These are phyloP conservation scores for Phrynocephalus guinanensis DNA, from an alignment of 2,797 vertebrate genomes.

Conservation along the genomic window DNA sequence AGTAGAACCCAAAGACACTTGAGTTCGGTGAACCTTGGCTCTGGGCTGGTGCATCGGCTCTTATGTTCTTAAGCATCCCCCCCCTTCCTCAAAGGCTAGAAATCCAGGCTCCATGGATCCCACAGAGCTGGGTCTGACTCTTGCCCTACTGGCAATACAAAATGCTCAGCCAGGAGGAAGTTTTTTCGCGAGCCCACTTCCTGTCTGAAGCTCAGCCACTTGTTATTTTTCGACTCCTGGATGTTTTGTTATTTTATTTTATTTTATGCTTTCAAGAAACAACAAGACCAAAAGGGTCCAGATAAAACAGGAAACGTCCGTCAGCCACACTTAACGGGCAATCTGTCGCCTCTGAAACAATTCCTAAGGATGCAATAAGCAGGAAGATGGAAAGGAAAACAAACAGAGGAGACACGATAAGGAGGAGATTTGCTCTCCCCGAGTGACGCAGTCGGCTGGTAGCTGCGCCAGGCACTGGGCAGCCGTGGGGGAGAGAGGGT, in stretches of 20 bases:
- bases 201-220: conserved; percentile 19
- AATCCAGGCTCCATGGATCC: neutral
- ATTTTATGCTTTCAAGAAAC: neutral
- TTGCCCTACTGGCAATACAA: neutral
- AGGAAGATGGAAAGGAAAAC: conserved; percentile 46
- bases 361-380: conserved; percentile 42
- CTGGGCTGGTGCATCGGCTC: too few species aligned
- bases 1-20: neutral
- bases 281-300: conserved; percentile 15
- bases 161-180: conserved; percentile 7
- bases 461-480: neutral
- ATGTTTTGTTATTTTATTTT: neutral
- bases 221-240: conserved; percentile 1
- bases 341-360: conserved; percentile 44
- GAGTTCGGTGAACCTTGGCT: too few species aligned
- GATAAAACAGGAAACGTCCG: conserved; percentile 47
- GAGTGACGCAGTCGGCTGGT: conserved; percentile 17
- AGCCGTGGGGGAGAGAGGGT: neutral
- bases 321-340: conserved; percentile 43
- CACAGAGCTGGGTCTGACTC: too few species aligned
- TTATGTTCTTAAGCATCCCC: too few species aligned
- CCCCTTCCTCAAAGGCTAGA: neutral
- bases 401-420: conserved; percentile 20
- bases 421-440: neutral
- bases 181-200: conserved; percentile 6